phyloP scores from a whole-genome alignment of 2,888 invertebrate species.

The Notodonta ziczac region DNA sequence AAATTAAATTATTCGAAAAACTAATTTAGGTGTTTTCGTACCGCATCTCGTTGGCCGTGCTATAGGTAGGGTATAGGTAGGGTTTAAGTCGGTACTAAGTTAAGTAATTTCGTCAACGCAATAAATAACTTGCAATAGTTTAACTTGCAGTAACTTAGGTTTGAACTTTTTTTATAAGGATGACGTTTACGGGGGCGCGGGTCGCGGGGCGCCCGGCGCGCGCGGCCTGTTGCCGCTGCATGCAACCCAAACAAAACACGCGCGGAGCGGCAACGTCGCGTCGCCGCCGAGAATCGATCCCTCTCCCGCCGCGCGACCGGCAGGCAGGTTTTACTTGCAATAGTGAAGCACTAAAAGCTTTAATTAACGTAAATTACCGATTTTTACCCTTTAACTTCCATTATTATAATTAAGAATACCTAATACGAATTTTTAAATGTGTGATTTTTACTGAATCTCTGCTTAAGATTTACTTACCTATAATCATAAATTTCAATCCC shows the following conservation, averaged over 20 bases:
- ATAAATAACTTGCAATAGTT: too few species aligned
- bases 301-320: constrained; percentile 51
- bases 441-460: too few species aligned
- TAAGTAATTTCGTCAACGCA: too few species aligned
- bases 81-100: too few species aligned
- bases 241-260: constrained; percentile 78
- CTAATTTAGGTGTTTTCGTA: too few species aligned
- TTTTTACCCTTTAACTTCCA: constrained; percentile 26
- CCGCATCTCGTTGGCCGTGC: too few species aligned
- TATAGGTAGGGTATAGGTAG: too few species aligned
- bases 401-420: neutral
- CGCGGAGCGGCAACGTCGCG: constrained; percentile 76
- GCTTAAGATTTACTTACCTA: too few species aligned
- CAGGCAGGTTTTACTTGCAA: constrained; percentile 62
- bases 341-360: constrained; percentile 68
- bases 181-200: constrained; percentile 39
- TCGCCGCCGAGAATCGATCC: constrained; percentile 64
- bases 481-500: too few species aligned
- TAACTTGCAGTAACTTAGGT: too few species aligned
- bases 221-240: constrained; percentile 57
- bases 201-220: constrained; percentile 22
- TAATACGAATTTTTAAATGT: too few species aligned
- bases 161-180: constrained; percentile 40
- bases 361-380: constrained; percentile 74
- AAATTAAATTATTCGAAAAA: too few species aligned